Percentiles rank a stretch among this genome's conserved stretches.
phyloP scores from a whole-genome alignment of 1,140 invertebrate species.

The Cepaea nemoralis region DNA sequence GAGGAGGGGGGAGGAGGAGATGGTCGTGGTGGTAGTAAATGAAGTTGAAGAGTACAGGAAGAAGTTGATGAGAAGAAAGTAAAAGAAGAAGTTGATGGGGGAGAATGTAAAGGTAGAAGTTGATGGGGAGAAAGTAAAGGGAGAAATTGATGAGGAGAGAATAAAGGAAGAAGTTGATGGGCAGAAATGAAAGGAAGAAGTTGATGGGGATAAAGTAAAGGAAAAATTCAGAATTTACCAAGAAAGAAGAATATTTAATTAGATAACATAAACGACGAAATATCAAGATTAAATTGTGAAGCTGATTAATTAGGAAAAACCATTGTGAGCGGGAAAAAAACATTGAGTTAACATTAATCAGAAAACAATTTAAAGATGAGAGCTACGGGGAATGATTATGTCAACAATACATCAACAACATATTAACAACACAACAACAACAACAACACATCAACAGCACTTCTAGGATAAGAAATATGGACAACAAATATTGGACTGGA shows the following conservation, averaged over 20 bases:
- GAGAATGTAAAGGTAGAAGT: not conserved
- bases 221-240: not conserved
- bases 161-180: not conserved
- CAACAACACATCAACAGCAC: too few relatives aligned
- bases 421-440: too few relatives aligned
- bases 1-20: slow-evolving; percentile 8
- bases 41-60: not conserved
- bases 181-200: not conserved
- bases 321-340: too few relatives aligned
- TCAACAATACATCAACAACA: too few relatives aligned
- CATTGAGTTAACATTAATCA: too few relatives aligned
- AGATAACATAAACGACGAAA: too few relatives aligned
- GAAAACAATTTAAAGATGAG: too few relatives aligned
- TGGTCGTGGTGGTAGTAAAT: not conserved
- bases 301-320: too few relatives aligned
- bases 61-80: not conserved
- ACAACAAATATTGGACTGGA: too few relatives aligned
- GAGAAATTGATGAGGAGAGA: not conserved
- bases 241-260: not conserved
- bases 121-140: not conserved
- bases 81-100: not conserved
- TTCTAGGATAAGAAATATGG: too few relatives aligned
- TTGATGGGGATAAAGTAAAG: not conserved
- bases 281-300: too few relatives aligned
- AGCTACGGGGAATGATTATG: too few relatives aligned